Evolutionary conservation across 2,888 invertebrate species (phyloP), one percentile per base, ranked within the genome.

Genomic region (Ochropacha duplaris): DNA sequence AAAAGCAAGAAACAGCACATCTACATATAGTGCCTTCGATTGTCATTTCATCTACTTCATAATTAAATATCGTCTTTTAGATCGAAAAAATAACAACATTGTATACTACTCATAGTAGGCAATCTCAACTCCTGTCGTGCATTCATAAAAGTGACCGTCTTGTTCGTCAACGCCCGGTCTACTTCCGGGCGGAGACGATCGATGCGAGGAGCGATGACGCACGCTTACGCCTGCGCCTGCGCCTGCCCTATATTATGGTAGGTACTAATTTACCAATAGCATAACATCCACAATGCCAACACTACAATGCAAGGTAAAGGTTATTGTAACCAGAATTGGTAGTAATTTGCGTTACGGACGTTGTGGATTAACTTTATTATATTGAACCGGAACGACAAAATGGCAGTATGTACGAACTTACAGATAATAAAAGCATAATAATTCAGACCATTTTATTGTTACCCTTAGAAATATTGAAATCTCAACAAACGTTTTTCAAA

Each of bases 291-390:
- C 79, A 75, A 77, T 75, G 65, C 71, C 69, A 64, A 61, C 61
- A 66, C 70, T 62, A 86, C 85, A 87, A 86, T 87, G 79, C 89
- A 87, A 90, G 87, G 89, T 87, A 88, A 88, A 88, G 87, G 86
- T 90, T 86, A 88, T 88, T 87, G 87, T 85, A 74, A 72, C 77
- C 81, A 79, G 80, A 84, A 82, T 82, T 81, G 81, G 65, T 76
- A 73, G 74, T 79, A 79, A 84, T 82, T 84, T 68, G 79, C 72
- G 67, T 78, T 77, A 69, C 76, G 77, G 74, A 74, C 69, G 72
- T 66, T 69, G 73, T 71, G 74, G 69, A 78, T 81, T 74, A 75
- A 71, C 68, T 76, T 69, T 66, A 78, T 79, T 74, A 75, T 68
- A 72, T 68, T 69, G 60, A 70, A 66, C 68, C 65, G 68, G 65